phyloP scores from a whole-genome alignment of 2,113 vertebrate genomes.

The Ptychochromis oligacanthus region DNA sequence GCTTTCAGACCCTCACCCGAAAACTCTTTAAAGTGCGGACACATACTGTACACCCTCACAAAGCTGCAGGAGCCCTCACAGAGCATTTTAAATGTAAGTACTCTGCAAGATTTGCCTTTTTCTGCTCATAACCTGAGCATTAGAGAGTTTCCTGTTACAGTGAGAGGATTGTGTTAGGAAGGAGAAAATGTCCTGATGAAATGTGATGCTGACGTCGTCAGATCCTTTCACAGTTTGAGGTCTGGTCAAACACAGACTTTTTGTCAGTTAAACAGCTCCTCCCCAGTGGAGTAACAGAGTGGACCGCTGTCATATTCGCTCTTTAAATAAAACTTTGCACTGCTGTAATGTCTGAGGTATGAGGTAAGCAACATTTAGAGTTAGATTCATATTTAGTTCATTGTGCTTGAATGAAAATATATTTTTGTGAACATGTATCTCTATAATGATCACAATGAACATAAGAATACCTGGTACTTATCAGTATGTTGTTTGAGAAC shows the following conservation, averaged over 20 bases:
- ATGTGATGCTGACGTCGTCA: neutral
- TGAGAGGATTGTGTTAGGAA: neutral
- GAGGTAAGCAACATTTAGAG: neutral
- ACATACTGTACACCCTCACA: conserved; percentile 32
- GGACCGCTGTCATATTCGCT: neutral
- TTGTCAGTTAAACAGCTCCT: neutral
- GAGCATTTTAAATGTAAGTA: conserved; percentile 57
- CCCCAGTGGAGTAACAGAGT: neutral
- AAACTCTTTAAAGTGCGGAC: conserved; percentile 46
- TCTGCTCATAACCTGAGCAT: neutral
- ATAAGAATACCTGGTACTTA: neutral
- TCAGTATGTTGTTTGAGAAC: neutral
- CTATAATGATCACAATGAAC: neutral
- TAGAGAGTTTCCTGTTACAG: neutral
- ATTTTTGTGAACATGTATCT: neutral
- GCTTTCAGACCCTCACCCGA: conserved; percentile 32
- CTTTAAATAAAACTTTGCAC: neutral
- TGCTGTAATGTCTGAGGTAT: neutral
- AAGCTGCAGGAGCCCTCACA: conserved; percentile 31
- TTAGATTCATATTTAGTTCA: neutral
- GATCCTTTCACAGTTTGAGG: conserved; percentile 5
- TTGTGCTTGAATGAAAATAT: neutral
- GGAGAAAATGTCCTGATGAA: neutral
- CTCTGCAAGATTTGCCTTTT: neutral
- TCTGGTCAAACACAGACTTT: neutral